Percentiles rank a stretch among this genome's conserved stretches.
These are phyloP conservation scores for Silurus glanis DNA, from an alignment of 2,113 vertebrate species.

Conservation along the genomic window DNA sequence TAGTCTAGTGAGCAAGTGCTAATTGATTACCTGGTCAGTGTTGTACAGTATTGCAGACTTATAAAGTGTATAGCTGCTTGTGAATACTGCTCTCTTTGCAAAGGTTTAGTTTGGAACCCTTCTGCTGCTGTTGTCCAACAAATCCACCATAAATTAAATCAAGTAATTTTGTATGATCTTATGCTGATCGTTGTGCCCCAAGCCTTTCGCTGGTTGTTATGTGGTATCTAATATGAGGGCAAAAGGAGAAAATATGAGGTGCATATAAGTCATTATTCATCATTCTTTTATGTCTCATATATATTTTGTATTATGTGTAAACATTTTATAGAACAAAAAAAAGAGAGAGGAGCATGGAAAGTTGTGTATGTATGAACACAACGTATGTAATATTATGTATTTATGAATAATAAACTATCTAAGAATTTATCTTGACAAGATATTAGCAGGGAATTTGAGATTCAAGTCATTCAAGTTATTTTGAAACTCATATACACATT, in stretches of 20 bases:
- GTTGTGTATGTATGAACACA: neutral
- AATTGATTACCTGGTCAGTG: conserved; percentile 13
- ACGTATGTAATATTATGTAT: too few relatives aligned
- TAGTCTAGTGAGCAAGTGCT: conserved; percentile 31
- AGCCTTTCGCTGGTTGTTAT: conserved; percentile 1
- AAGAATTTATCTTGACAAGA: neutral
- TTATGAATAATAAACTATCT: neutral
- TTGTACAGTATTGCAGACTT: conserved; percentile 33
- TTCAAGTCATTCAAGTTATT: neutral
- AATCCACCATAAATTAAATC: neutral
- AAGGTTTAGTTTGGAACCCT: neutral
- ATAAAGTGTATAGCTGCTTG: conserved; percentile 17
- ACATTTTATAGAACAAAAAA: neutral
- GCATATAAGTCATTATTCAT: neutral
- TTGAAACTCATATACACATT: neutral
- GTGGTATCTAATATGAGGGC: neutral
- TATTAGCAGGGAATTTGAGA: neutral
- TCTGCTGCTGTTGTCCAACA: neutral
- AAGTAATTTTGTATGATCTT: neutral
- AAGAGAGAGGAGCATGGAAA: neutral
- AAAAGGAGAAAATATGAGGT: neutral
- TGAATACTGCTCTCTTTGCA: conserved; percentile 32
- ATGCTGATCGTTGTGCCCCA: neutral
- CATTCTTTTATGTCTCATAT: neutral
- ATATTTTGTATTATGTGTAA: neutral